Percentiles rank a stretch among this genome's conserved stretches.
These are phyloP conservation scores for Catocala nupta DNA, from an alignment of 2,888 invertebrate species.

Conservation along the genomic window DNA sequence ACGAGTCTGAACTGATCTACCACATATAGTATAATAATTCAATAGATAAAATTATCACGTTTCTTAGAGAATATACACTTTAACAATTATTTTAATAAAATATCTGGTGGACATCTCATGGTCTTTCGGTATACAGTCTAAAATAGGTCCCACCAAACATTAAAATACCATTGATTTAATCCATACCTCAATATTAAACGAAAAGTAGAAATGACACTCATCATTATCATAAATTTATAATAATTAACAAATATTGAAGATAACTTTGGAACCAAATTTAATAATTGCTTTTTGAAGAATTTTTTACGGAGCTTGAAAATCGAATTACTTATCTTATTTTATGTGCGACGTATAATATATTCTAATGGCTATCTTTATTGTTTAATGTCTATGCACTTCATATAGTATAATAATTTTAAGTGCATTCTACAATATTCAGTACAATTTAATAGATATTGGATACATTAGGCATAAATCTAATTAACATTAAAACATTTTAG, in stretches of 20 bases:
- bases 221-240: too few species aligned
- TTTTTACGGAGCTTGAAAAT: background rate
- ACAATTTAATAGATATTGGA: slow-evolving; percentile 16
- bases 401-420: slow-evolving; percentile 7
- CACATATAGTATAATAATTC: too few species aligned
- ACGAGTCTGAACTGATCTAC: too few species aligned
- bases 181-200: too few species aligned
- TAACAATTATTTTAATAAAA: too few species aligned
- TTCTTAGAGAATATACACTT: too few species aligned
- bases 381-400: slow-evolving; percentile 8
- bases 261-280: background rate
- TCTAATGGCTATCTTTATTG: slow-evolving; percentile 4
- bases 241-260: background rate
- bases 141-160: too few species aligned
- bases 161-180: too few species aligned
- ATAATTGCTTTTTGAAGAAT: background rate
- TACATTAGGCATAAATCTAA: slow-evolving; percentile 6
- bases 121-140: too few species aligned
- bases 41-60: too few species aligned
- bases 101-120: too few species aligned
- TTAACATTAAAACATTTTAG: background rate
- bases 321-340: slow-evolving; percentile 7
- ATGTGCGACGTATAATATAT: slow-evolving; percentile 12
- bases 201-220: too few species aligned
- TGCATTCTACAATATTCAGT: slow-evolving; percentile 3